phyloP scores from a whole-genome alignment of 2,888 invertebrate species.

The Eudemis profundana region DNA sequence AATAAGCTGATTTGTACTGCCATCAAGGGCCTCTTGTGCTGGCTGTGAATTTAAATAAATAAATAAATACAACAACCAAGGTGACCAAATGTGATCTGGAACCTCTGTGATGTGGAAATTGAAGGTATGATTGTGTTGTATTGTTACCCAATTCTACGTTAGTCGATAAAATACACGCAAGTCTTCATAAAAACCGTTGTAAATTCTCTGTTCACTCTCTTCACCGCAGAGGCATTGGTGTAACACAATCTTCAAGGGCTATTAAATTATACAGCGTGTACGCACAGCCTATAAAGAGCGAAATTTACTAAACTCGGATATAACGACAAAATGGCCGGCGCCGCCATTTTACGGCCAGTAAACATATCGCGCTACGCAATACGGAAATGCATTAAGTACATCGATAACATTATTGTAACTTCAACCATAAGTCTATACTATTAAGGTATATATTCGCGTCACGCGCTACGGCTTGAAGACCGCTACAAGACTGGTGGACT shows the following conservation, averaged over 20 bases:
- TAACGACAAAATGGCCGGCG: conserved; percentile 41
- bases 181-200: conserved; percentile 16
- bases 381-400: not conserved
- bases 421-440: no score
- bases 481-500: no score
- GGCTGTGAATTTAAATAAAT: no score
- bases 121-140: no score
- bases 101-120: no score
- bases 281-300: conserved; percentile 27
- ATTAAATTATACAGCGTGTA: conserved; percentile 41
- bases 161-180: conserved; percentile 16
- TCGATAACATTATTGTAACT: not conserved
- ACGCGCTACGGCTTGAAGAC: no score
- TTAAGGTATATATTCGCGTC: no score
- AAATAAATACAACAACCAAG: no score
- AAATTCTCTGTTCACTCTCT: conserved; percentile 19
- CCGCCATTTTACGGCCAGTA: conserved; percentile 37
- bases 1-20: no score
- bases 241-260: conserved; percentile 25
- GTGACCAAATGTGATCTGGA: no score
- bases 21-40: no score
- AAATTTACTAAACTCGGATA: conserved; percentile 39
- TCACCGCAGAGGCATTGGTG: conserved; percentile 29
- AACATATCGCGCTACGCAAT: conserved; percentile 9
- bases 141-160: conserved; percentile 6